Conservation (phyloP, 1,140 invertebrate species). For the Micrasema longulum region DNA sequence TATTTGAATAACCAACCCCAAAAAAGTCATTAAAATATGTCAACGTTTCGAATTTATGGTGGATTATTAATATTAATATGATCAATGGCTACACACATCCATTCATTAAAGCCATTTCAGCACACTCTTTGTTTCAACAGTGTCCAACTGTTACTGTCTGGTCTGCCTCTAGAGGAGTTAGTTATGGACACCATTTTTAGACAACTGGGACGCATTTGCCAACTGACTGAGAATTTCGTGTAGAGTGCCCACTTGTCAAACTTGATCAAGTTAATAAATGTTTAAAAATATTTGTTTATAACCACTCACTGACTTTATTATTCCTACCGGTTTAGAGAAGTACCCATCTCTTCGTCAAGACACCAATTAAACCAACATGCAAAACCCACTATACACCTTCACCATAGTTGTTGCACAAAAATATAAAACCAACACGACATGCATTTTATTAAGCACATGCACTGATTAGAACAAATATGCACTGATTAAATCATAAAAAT, state of each 20-base stretch:
- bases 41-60: constrained; percentile 12
- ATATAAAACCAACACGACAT: too few species aligned
- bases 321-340: too few species aligned
- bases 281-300: too few species aligned
- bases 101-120: constrained; percentile 40
- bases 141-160: neutral
- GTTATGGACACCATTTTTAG: constrained; percentile 19
- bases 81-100: constrained; percentile 35
- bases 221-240: constrained; percentile 13
- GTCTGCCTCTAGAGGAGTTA: neutral
- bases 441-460: too few species aligned
- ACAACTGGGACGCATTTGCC: constrained; percentile 36
- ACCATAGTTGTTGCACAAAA: too few species aligned
- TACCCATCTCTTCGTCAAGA: too few species aligned
- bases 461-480: too few species aligned
- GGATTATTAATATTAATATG: constrained; percentile 21
- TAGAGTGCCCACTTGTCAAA: neutral
- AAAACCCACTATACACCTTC: too few species aligned
- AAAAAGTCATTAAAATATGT: constrained; percentile 1
- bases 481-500: too few species aligned
- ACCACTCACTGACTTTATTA: too few species aligned
- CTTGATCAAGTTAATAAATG: too few species aligned
- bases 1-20: constrained; percentile 3
- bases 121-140: constrained; percentile 40
- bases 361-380: too few species aligned